A percentile compares a stretch with the other conserved stretches of the same genome.
phyloP scores from a whole-genome alignment of 1,140 invertebrate species.

The Panagrolaimus sp. region DNA sequence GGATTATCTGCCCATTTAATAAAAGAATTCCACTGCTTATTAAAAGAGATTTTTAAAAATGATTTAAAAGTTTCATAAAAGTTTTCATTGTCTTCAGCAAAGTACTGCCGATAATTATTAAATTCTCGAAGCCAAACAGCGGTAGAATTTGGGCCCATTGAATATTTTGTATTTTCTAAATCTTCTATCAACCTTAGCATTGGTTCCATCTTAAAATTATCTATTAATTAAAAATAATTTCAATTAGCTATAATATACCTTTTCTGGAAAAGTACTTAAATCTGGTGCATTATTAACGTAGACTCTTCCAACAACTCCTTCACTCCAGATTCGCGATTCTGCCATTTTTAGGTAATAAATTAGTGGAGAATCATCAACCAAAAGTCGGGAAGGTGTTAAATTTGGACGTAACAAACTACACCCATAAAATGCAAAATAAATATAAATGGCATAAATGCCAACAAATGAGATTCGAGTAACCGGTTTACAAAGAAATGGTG shows the following conservation, averaged over 20 bases:
- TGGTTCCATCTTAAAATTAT: constrained; percentile 42
- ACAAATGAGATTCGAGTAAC: constrained; percentile 43
- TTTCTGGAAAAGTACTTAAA: constrained; percentile 53
- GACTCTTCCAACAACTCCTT: constrained; percentile 55
- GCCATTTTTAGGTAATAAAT: constrained; percentile 53
- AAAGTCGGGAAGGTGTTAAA: constrained; percentile 51
- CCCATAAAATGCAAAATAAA: constrained; percentile 53
- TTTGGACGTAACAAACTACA: constrained; percentile 52
- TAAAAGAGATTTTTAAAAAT: constrained; percentile 56
- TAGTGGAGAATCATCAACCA: constrained; percentile 57
- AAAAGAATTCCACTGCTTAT: constrained; percentile 55
- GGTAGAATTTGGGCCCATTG: constrained; percentile 56
- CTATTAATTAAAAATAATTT: background rate
- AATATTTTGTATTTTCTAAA: constrained; percentile 54
- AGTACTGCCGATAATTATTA: constrained; percentile 59
- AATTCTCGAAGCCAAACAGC: constrained; percentile 56
- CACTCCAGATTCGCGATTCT: constrained; percentile 56
- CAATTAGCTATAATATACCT: constrained; percentile 26
- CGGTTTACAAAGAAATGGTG: constrained; percentile 55
- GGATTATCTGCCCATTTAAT: constrained; percentile 49
- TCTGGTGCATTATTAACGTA: constrained; percentile 58
- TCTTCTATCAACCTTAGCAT: constrained; percentile 53
- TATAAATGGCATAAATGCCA: constrained; percentile 50
- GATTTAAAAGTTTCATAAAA: constrained; percentile 56
- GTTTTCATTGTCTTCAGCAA: constrained; percentile 50